phyloP scores from a whole-genome alignment of 1,140 invertebrate genomes.

The Trichomalopsis sarcophagae region DNA sequence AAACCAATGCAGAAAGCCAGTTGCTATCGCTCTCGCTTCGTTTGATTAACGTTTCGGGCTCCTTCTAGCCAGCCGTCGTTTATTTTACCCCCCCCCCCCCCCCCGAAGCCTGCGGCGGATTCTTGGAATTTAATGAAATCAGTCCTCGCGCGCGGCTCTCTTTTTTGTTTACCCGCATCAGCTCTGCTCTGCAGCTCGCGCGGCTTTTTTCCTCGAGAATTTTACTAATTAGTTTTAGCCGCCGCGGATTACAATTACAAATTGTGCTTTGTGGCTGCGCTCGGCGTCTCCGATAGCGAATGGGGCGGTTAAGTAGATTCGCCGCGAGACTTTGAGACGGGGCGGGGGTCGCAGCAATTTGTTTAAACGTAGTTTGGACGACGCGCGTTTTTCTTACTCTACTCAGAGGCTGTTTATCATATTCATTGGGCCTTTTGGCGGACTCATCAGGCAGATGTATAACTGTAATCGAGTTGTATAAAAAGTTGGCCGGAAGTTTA shows the following conservation, averaged over 20 bases:
- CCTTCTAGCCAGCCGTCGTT: neutral
- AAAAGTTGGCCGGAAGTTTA: neutral
- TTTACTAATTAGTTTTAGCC: constrained; percentile 33
- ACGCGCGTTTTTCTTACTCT: neutral
- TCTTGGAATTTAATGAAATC: constrained; percentile 29
- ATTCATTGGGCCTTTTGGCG: neutral
- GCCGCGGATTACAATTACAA: constrained; percentile 46
- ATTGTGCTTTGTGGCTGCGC: constrained; percentile 7
- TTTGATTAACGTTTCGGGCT: constrained; percentile 34
- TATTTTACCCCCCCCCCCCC: too few relatives aligned
- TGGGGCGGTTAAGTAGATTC: constrained; percentile 1
- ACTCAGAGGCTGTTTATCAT: neutral
- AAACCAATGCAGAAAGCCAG: constrained; percentile 19
- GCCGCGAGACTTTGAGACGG: neutral
- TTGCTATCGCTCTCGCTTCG: constrained; percentile 18
- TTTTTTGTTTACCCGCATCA: neutral
- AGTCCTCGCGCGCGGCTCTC: neutral
- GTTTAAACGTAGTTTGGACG: constrained; percentile 2
- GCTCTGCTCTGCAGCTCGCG: neutral
- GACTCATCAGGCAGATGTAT: neutral
- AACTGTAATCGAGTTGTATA: neutral
- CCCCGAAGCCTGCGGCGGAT: neutral
- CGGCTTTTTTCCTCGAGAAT: neutral
- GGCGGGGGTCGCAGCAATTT: neutral
- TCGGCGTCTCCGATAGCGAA: neutral